Evolutionary conservation across 1,140 invertebrate genomes (phyloP).

Genomic region (Philopotamus ludificatus): DNA sequence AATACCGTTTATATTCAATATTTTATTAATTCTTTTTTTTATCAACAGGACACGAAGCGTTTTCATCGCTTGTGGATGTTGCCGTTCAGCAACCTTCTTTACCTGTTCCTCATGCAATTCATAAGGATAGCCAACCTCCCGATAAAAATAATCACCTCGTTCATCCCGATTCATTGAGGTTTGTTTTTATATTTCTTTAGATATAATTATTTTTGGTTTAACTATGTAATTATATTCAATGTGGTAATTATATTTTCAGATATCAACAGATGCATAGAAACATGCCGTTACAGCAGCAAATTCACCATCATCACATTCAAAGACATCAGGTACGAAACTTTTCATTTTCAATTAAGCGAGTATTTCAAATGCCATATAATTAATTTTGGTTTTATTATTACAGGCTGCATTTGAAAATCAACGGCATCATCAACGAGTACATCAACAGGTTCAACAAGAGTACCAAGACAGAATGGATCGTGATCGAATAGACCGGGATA

Average conservation of each 20-base stretch:
- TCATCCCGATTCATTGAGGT: slow-evolving; percentile 31
- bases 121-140: slow-evolving; percentile 45
- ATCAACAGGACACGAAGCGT: slow-evolving; percentile 70
- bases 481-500: slow-evolving; percentile 29
- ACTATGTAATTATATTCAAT: neutral
- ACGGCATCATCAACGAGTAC: slow-evolving; percentile 40
- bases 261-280: slow-evolving; percentile 46
- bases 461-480: slow-evolving; percentile 34
- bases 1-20: neutral
- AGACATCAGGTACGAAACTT: slow-evolving; percentile 35
- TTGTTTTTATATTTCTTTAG: neutral
- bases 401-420: slow-evolving; percentile 33
- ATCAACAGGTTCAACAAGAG: slow-evolving; percentile 40
- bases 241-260: slow-evolving; percentile 5
- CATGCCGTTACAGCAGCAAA: slow-evolving; percentile 44
- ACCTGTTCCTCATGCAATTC: slow-evolving; percentile 68
- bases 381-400: neutral
- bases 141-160: slow-evolving; percentile 43
- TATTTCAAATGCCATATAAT: neutral
- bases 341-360: neutral
- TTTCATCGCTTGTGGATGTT: slow-evolving; percentile 82
- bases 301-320: slow-evolving; percentile 42
- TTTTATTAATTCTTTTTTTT: neutral
- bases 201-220: neutral
- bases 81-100: slow-evolving; percentile 80